Conservation (phyloP, 92 coral and sea anemone genomes). For the Actinernus sp. region DNA sequence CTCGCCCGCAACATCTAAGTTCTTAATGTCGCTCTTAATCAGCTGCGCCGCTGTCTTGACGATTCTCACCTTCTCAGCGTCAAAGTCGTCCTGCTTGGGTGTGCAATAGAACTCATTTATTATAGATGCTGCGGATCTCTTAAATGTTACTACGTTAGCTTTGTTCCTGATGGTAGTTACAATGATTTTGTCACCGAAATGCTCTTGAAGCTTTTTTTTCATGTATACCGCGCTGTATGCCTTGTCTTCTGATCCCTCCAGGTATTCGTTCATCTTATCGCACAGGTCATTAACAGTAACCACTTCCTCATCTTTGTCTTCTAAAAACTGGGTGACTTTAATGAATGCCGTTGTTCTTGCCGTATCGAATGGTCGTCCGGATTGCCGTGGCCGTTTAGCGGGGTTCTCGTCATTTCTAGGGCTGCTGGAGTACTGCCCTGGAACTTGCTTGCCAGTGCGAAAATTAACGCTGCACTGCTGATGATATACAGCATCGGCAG, state of each 20-base stretch:
- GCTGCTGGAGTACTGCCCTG: conserved; percentile 1
- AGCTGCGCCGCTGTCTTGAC: conserved; percentile 19
- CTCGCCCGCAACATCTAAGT: conserved; percentile 1
- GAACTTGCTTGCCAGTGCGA: conserved; percentile 40
- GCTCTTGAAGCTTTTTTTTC: conserved; percentile 35
- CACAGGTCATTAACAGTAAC: conserved; percentile 21
- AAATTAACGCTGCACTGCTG: conserved; percentile 44
- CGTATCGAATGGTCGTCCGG: conserved; percentile 39
- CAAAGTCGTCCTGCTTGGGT: conserved; percentile 20
- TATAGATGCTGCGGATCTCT: conserved; percentile 33
- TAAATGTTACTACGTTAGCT: conserved; percentile 44
- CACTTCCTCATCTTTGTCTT: conserved; percentile 45
- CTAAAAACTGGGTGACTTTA: conserved; percentile 26
- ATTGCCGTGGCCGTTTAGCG: not conserved
- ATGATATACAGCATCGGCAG: conserved; percentile 50
- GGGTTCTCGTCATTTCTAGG: conserved; percentile 1
- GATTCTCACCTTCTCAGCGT: conserved; percentile 15
- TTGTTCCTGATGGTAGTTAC: conserved; percentile 13
- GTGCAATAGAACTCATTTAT: conserved; percentile 33
- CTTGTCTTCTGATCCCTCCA: conserved; percentile 7
- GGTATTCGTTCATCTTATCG: conserved; percentile 19
- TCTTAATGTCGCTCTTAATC: conserved; percentile 8
- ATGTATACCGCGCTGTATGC: conserved; percentile 27
- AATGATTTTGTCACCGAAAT: conserved; percentile 35
- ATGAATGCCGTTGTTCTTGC: conserved; percentile 32